Percentiles rank a stretch among this genome's conserved stretches.
phyloP scores from a whole-genome alignment of 1,140 invertebrate species.

The Pantala flavescens region DNA sequence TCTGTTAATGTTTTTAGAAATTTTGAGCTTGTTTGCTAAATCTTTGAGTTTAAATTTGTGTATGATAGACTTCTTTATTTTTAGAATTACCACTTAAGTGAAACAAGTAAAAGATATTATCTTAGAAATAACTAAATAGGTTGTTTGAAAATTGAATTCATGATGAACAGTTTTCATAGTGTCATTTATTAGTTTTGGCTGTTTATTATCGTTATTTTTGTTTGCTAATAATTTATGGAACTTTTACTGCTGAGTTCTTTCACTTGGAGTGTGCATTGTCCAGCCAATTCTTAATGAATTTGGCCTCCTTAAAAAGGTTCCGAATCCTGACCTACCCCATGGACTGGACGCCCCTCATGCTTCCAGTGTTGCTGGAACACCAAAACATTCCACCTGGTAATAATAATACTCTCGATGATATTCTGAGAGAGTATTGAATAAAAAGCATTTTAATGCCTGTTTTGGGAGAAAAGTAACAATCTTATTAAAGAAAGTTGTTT shows the following conservation, averaged over 20 bases:
- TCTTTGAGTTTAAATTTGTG: too few species aligned
- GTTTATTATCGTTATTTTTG: neutral
- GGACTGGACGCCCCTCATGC: neutral
- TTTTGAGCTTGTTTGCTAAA: too few species aligned
- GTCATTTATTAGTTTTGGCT: neutral
- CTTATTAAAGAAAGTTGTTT: too few species aligned
- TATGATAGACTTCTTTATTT: too few species aligned
- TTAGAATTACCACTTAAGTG: too few species aligned
- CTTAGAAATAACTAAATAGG: too few species aligned
- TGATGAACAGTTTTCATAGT: too few species aligned
- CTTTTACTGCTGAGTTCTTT: neutral
- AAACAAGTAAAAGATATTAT: too few species aligned
- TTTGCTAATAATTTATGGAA: neutral
- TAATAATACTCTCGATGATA: slow-evolving; percentile 3
- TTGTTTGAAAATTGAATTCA: too few species aligned
- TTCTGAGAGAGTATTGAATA: neutral
- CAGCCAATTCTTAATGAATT: slow-evolving; percentile 3
- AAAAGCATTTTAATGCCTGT: neutral
- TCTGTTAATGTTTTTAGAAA: too few species aligned
- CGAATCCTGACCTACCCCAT: neutral
- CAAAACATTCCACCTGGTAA: slow-evolving; percentile 9
- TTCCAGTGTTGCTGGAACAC: slow-evolving; percentile 7
- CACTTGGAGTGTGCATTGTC: slow-evolving; percentile 4
- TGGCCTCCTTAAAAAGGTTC: slow-evolving; percentile 1
- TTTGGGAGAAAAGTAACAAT: neutral